These are phyloP conservation scores for Bombyx mandarina DNA, from an alignment of 1,140 invertebrate genomes.

Conservation along the genomic window DNA sequence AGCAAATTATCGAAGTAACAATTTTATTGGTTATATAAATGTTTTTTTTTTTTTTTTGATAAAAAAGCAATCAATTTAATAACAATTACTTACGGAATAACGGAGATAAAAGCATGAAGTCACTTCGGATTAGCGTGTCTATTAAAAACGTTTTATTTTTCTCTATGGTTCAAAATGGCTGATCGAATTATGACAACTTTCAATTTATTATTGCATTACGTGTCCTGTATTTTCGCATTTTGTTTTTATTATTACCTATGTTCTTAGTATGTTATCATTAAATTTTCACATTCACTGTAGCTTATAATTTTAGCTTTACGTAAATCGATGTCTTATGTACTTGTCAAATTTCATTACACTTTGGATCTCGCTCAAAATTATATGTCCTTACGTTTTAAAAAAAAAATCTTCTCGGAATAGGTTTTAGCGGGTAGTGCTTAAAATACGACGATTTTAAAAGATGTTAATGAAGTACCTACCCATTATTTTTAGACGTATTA, in stretches of 20 bases:
- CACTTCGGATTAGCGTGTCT: too few species aligned
- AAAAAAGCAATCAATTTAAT: too few species aligned
- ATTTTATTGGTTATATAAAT: too few species aligned
- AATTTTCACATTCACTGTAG: conserved; percentile 2
- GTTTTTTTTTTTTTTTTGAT: too few species aligned
- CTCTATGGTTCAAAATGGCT: too few species aligned
- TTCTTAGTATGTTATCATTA: conserved; percentile 2
- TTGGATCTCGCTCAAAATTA: conserved; percentile 60
- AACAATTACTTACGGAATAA: too few species aligned
- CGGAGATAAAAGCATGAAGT: too few species aligned
- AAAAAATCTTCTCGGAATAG: conserved; percentile 19
- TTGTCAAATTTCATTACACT: conserved; percentile 36
- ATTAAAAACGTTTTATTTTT: too few species aligned
- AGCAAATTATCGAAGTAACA: too few species aligned
- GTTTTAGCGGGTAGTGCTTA: conserved; percentile 59
- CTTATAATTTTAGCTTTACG: conserved; percentile 2
- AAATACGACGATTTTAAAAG: conserved; percentile 29
- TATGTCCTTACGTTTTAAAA: conserved; percentile 22
- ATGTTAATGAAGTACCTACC: conserved; percentile 33
- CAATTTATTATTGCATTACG: too few species aligned
- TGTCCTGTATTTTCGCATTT: not conserved
- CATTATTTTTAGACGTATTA: conserved; percentile 41
- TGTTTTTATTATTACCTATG: not conserved
- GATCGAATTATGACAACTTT: too few species aligned
- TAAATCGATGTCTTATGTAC: conserved; percentile 16